phyloP scores from a whole-genome alignment of 2,113 vertebrate species.

The Chlorodrepanis virens region DNA sequence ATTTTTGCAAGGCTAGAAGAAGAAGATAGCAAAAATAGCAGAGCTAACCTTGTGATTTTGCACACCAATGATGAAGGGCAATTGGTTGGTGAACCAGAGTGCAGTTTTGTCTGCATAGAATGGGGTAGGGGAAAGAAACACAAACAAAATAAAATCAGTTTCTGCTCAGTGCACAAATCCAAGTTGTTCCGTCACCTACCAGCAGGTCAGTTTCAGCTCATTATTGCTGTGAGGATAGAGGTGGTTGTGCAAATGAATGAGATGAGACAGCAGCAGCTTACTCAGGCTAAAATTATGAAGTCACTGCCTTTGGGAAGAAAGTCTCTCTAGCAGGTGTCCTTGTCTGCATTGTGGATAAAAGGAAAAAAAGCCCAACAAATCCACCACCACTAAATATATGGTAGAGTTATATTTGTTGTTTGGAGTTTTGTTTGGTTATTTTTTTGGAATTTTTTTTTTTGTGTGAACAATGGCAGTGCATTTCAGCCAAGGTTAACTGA shows the following conservation, averaged over 20 bases:
- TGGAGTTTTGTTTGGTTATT: background rate
- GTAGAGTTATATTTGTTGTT: background rate
- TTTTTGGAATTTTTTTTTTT: background rate
- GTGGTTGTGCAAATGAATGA: background rate
- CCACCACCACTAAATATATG: background rate
- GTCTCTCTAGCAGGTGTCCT: slow-evolving; percentile 9
- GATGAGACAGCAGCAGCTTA: background rate
- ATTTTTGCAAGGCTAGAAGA: background rate
- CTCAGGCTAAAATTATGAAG: background rate
- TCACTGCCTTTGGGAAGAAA: background rate
- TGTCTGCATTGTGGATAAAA: background rate
- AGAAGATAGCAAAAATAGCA: background rate
- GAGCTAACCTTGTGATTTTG: background rate
- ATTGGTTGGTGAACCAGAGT: background rate
- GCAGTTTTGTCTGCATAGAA: background rate
- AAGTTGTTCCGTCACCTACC: background rate
- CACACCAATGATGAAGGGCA: background rate
- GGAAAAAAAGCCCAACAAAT: background rate
- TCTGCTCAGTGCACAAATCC: background rate
- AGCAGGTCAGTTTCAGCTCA: background rate
- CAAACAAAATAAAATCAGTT: background rate
- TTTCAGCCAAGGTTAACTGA: background rate
- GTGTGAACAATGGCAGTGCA: background rate
- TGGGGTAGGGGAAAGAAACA: background rate
- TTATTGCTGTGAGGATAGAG: background rate